These are phyloP conservation scores for Copsychus sechellarum DNA, from an alignment of 2,113 vertebrate genomes.

Conservation along the genomic window DNA sequence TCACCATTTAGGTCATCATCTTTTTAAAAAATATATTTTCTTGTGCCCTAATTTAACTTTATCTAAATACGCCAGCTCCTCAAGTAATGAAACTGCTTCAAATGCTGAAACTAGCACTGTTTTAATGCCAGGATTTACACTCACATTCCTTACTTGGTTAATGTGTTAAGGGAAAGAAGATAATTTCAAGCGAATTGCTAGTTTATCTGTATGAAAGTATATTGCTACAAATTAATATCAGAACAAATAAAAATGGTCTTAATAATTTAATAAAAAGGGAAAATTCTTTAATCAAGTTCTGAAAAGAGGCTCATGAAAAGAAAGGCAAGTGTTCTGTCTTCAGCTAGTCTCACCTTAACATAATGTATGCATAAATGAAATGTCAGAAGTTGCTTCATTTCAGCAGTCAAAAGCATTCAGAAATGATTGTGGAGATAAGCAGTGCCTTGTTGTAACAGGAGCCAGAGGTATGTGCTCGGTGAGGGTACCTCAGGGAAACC, in stretches of 20 bases:
- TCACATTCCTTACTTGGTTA: background rate
- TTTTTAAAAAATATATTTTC: slow-evolving; percentile 76
- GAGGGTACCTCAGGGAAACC: background rate
- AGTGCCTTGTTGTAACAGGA: background rate
- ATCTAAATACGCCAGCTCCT: slow-evolving; percentile 13
- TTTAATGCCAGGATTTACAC: background rate
- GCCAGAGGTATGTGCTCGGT: fast-evolving
- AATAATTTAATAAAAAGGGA: background rate
- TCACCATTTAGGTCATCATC: slow-evolving; percentile 80
- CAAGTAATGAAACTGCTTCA: background rate
- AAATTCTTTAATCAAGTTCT: background rate
- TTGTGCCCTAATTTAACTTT: slow-evolving; percentile 62
- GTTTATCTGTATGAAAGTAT: background rate
- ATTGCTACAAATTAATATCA: background rate
- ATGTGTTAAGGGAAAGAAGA: background rate
- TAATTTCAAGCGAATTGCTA: background rate
- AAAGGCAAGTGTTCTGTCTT: background rate
- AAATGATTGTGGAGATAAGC: background rate
- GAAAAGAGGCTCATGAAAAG: background rate
- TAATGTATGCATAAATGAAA: background rate
- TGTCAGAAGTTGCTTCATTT: background rate
- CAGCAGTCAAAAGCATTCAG: background rate
- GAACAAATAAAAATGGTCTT: background rate
- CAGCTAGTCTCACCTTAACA: background rate
- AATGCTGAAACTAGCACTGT: background rate